phyloP scores from a whole-genome alignment of 2,888 invertebrate species.

The Tryphoninae sp. region DNA sequence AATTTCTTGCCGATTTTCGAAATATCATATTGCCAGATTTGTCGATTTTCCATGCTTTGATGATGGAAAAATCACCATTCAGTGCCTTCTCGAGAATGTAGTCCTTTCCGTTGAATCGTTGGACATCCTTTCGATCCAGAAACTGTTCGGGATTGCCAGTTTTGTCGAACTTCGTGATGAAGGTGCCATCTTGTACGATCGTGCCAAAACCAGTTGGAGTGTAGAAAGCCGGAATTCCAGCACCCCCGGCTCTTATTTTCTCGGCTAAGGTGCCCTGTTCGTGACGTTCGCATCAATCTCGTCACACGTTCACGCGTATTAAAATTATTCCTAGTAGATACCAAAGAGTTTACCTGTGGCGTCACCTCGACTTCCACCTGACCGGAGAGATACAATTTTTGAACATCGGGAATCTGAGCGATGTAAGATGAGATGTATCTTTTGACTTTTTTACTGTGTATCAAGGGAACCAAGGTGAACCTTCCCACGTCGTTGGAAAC shows the following conservation, averaged over 20 bases:
- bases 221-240: slow-evolving; percentile 98
- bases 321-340: background rate
- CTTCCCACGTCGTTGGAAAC: slow-evolving; percentile 98
- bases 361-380: slow-evolving; percentile 95
- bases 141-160: slow-evolving; percentile 90
- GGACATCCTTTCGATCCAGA: slow-evolving; percentile 88
- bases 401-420: slow-evolving; percentile 99
- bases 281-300: background rate
- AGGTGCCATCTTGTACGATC: slow-evolving; percentile 97
- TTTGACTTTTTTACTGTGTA: slow-evolving; percentile 93
- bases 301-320: background rate
- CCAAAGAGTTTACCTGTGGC: slow-evolving; percentile 87
- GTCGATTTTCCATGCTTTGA: slow-evolving; percentile 99
- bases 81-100: slow-evolving; percentile 99
- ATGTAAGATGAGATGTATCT: slow-evolving; percentile 98
- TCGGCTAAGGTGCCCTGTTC: slow-evolving; percentile 96
- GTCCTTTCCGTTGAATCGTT: slow-evolving; percentile 91
- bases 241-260: slow-evolving; percentile 97
- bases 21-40: slow-evolving; percentile 93
- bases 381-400: slow-evolving; percentile 95
- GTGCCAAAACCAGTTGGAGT: slow-evolving; percentile 98
- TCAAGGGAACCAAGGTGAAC: slow-evolving; percentile 96
- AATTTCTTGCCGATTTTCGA: slow-evolving; percentile 96
- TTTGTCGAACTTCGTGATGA: slow-evolving; percentile 94
- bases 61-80: slow-evolving; percentile 96